These are phyloP conservation scores for Noctua fimbriata DNA, from an alignment of 2,888 invertebrate genomes.

Conservation along the genomic window DNA sequence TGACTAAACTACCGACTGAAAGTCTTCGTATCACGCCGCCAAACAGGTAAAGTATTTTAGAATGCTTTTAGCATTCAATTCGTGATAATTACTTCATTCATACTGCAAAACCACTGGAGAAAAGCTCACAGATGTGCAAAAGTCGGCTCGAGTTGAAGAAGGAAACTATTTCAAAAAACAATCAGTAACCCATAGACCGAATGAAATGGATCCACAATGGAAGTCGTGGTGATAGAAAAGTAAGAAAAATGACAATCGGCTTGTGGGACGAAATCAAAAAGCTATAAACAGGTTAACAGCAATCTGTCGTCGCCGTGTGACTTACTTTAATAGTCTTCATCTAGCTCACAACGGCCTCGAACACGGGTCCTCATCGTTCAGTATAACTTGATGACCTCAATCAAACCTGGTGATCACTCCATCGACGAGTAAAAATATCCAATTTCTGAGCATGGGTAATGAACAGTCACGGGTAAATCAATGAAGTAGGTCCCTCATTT, in stretches of 20 bases:
- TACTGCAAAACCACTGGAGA: neutral
- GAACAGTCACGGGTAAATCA: no score
- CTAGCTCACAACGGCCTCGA: constrained; percentile 94
- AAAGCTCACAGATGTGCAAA: neutral
- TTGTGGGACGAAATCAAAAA: neutral
- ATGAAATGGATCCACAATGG: no score
- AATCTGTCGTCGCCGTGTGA: no score
- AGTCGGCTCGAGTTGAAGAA: neutral
- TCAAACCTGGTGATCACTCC: neutral
- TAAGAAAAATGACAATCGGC: neutral
- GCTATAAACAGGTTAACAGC: no score
- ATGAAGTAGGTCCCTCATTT: no score
- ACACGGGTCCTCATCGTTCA: constrained; percentile 94
- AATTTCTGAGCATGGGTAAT: neutral
- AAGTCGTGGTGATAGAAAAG: neutral
- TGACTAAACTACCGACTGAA: neutral
- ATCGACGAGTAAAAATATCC: neutral
- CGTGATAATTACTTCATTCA: no score
- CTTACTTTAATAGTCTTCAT: constrained; percentile 87
- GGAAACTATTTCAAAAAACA: neutral
- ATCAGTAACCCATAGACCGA: neutral
- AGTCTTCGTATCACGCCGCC: no score
- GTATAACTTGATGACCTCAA: constrained; percentile 70
- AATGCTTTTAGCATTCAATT: no score
- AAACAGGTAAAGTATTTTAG: no score